phyloP scores from a whole-genome alignment of 2,888 invertebrate species.

The Pardosa pseudoannulata region DNA sequence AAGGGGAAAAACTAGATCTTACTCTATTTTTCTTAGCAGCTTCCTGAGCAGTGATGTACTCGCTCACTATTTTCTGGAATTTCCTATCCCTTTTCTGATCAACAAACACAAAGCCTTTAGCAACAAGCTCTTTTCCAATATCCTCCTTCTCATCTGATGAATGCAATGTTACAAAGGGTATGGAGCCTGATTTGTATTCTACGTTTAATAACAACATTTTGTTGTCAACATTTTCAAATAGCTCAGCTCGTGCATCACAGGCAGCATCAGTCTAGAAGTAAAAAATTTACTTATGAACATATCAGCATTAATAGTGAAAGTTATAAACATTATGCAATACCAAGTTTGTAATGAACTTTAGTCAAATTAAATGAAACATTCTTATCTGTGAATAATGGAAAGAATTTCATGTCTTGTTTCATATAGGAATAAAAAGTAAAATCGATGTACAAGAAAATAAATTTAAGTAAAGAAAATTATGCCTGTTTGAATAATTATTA shows the following conservation, averaged over 20 bases:
- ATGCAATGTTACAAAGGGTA: conserved; percentile 75
- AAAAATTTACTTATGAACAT: too few relatives aligned
- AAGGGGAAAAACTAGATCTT: conserved; percentile 71
- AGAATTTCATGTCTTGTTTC: too few relatives aligned
- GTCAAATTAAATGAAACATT: too few relatives aligned
- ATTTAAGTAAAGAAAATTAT: too few relatives aligned
- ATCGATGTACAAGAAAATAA: too few relatives aligned
- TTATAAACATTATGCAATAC: too few relatives aligned
- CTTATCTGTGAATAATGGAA: too few relatives aligned
- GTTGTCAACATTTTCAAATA: conserved; percentile 83
- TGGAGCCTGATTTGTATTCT: conserved; percentile 83
- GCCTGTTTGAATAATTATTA: too few relatives aligned
- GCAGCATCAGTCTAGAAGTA: conserved; percentile 84
- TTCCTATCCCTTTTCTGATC: conserved; percentile 88
- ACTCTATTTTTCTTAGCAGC: conserved; percentile 86
- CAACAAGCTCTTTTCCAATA: conserved; percentile 86
- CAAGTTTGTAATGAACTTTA: too few relatives aligned
- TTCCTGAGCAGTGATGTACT: conserved; percentile 91
- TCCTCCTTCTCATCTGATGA: conserved; percentile 81
- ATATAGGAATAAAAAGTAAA: too few relatives aligned
- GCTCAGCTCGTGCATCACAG: conserved; percentile 84
- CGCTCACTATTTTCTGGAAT: conserved; percentile 86
- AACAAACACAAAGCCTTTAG: conserved; percentile 89
- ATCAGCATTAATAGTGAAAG: too few relatives aligned
- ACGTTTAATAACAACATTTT: conserved; percentile 89